Evolutionary conservation across 2,888 invertebrate species (phyloP), one percentile per base, ranked within the genome.

Genomic region (Minunthozetes semirufus): DNA sequence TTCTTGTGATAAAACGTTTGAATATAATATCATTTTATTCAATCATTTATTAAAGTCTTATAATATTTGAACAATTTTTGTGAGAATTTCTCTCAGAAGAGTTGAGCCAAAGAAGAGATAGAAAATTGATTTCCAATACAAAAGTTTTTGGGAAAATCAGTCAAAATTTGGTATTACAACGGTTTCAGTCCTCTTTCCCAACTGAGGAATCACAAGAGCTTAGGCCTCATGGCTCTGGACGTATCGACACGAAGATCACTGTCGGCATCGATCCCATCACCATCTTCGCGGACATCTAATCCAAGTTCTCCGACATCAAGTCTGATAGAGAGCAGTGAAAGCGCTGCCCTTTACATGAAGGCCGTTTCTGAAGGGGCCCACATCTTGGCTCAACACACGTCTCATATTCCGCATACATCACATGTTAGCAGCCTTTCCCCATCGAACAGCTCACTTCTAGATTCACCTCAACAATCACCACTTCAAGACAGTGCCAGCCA

Each of bases 131-230:
- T 33, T 33, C 33, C n/a, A n/a, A n/a, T n/a, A n/a, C n/a, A n/a
- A n/a, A n/a, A n/a, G n/a, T n/a, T 63, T n/a, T 33, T 22, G 42
- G n/a, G 19, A 11, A 66, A 22, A 27, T 66, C 42, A 11, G 22
- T 56, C 74, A 74, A 74, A 74, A 74, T 74, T 74, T 74, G 71
- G 71, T 71, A 19, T 53, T 70, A 74, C 74, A 70, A 74, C 59
- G 42, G 46, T 9, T 70, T 59, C 33, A 71, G 74, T 38, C 74
- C 74, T 46, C 71, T 71, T 42, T 29, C 29, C 9, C 59, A 27
- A 29, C 42, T 74, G 71, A 71, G 29, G 22, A 19, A 61, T 25
- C 59, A 71, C 29, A 70, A 73, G 38, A 61, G 46, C 66, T 66
- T 66, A 59, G 56, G 70, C 33, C 48, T 27, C 22, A 74, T 74